These are phyloP conservation scores for Peromyscus polionotus DNA, from an alignment of 2,113 vertebrate species.

Conservation along the genomic window DNA sequence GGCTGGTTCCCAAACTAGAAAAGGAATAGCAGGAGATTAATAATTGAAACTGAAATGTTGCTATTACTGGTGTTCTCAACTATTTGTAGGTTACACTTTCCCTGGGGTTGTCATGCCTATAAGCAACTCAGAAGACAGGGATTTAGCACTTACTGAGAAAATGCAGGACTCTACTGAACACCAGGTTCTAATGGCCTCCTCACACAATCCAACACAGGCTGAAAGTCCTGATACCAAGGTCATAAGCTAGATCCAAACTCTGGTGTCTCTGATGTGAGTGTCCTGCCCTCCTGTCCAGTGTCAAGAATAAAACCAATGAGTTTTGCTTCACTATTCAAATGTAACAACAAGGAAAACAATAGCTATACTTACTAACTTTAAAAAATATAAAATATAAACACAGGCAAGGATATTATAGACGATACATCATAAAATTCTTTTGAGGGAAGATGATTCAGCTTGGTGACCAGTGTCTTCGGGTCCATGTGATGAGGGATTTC, in stretches of 20 bases:
- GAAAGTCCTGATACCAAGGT: background rate
- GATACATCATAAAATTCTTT: slow-evolving; percentile 62
- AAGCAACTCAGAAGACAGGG: slow-evolving; percentile 60
- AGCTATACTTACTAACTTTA: slow-evolving; percentile 62
- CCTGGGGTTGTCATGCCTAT: slow-evolving; percentile 61
- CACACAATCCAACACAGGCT: background rate
- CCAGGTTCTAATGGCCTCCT: background rate
- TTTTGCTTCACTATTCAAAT: slow-evolving; percentile 39
- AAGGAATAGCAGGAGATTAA: slow-evolving; percentile 74
- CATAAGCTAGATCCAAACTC: background rate
- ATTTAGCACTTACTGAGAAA: slow-evolving; percentile 51
- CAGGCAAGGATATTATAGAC: slow-evolving; percentile 50
- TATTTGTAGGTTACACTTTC: slow-evolving; percentile 70
- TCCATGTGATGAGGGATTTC: background rate
- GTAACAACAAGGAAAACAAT: slow-evolving; percentile 48
- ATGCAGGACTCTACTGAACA: slow-evolving; percentile 27
- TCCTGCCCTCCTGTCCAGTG: background rate
- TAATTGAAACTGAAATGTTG: slow-evolving; percentile 79
- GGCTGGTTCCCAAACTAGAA: slow-evolving; percentile 61
- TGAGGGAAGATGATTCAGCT: slow-evolving; percentile 63
- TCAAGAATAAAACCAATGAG: slow-evolving; percentile 18
- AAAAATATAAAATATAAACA: slow-evolving; percentile 69
- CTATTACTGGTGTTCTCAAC: slow-evolving; percentile 77
- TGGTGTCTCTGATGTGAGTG: background rate
- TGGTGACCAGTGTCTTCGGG: background rate